Percentiles rank a stretch among this genome's conserved stretches.
Conservation (phyloP, 2,113 vertebrate species). For the Daboia siamensis region DNA sequence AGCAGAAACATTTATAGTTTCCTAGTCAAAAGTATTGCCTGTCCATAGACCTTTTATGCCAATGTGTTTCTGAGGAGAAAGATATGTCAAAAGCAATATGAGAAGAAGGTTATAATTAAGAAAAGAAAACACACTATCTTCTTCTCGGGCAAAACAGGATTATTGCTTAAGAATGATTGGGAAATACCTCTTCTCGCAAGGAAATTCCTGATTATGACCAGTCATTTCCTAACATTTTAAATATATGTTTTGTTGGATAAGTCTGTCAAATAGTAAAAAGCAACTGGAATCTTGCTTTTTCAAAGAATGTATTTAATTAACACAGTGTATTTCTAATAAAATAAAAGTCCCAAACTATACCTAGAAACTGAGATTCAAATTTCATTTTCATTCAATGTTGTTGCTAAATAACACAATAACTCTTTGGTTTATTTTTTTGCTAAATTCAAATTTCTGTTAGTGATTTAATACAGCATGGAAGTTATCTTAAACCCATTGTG, state of each 20-base stretch:
- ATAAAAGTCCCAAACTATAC: conserved; percentile 4
- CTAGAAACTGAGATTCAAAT: background rate
- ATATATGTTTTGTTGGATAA: conserved; percentile 30
- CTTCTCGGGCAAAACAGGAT: conserved; percentile 20
- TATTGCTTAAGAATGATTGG: conserved; percentile 56
- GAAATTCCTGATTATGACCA: conserved; percentile 60
- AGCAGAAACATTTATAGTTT: background rate
- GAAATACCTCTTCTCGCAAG: conserved; percentile 56
- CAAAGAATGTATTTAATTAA: background rate
- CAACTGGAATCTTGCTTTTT: background rate
- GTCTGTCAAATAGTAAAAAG: conserved; percentile 38
- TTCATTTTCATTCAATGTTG: background rate
- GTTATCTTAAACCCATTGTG: conserved; percentile 13
- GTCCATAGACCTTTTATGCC: background rate
- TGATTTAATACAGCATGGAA: conserved; percentile 24
- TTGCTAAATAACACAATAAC: background rate
- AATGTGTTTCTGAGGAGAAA: background rate
- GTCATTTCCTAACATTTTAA: conserved; percentile 56
- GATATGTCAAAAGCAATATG: background rate
- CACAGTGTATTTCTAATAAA: background rate
- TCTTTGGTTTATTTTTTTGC: conserved; percentile 2
- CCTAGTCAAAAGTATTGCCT: background rate
- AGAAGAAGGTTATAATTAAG: background rate
- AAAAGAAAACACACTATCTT: conserved; percentile 16
- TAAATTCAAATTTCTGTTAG: conserved; percentile 8